A percentile compares a stretch with the other conserved stretches of the same genome.
Conservation (phyloP, 2,888 invertebrate genomes). For the Polylopha cassiicola region DNA sequence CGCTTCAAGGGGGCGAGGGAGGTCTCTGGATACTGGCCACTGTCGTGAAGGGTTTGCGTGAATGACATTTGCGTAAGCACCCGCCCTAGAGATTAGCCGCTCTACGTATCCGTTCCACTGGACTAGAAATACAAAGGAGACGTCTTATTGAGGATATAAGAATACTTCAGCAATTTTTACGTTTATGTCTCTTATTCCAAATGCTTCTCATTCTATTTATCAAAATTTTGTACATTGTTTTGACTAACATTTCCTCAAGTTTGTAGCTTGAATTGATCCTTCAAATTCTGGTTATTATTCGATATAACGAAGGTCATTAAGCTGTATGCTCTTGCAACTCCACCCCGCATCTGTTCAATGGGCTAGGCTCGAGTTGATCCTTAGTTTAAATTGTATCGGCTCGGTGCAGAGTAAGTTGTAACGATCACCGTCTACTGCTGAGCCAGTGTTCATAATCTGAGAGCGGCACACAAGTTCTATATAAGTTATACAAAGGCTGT, state of each 20-base stretch:
- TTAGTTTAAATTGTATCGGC: slow-evolving; percentile 45
- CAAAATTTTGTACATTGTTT: too few species aligned
- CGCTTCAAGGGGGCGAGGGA: slow-evolving; percentile 27
- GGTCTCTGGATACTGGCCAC: slow-evolving; percentile 35
- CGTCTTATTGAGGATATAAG: too few species aligned
- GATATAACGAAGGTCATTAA: too few species aligned
- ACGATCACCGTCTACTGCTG: slow-evolving; percentile 19
- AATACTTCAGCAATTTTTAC: too few species aligned
- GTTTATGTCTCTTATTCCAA: too few species aligned
- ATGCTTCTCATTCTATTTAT: too few species aligned
- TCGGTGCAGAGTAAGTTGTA: slow-evolving; percentile 36
- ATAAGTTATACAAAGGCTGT: too few species aligned
- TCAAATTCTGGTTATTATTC: too few species aligned
- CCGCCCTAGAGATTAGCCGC: slow-evolving; percentile 61
- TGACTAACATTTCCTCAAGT: too few species aligned
- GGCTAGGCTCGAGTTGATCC: slow-evolving; percentile 36
- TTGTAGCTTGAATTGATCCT: too few species aligned
- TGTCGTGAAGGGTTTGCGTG: slow-evolving; percentile 55
- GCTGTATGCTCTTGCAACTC: slow-evolving; percentile 8
- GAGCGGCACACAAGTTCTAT: too few species aligned
- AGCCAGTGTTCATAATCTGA: slow-evolving; percentile 11
- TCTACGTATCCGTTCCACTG: slow-evolving; percentile 15
- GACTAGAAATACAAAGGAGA: slow-evolving; percentile 5
- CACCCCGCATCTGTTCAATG: slow-evolving; percentile 19
- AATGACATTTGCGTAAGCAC: slow-evolving; percentile 66